phyloP scores from a whole-genome alignment of 2,797 vertebrate species.

The Pseudopleuronectes americanus region DNA sequence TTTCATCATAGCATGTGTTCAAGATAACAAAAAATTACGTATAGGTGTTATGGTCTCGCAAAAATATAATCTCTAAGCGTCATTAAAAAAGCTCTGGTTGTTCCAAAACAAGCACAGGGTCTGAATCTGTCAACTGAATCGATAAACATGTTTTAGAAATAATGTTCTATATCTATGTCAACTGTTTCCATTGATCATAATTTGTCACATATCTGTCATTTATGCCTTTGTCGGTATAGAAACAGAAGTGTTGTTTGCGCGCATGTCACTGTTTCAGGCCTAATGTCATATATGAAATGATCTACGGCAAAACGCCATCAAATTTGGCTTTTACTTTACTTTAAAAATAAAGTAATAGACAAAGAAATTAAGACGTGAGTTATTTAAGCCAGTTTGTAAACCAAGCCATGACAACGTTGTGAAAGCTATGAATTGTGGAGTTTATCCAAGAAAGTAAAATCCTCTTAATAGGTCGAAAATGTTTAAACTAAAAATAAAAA shows the following conservation, averaged over 20 bases:
- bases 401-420: neutral
- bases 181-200: too few species aligned
- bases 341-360: neutral
- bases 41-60: neutral
- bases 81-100: too few species aligned
- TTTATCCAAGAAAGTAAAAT: too few species aligned
- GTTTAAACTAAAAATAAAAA: neutral
- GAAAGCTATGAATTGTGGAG: too few species aligned
- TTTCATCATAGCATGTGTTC: neutral
- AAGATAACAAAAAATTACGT: neutral
- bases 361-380: slow-evolving; percentile 19
- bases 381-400: slow-evolving; percentile 9
- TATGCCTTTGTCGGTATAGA: neutral
- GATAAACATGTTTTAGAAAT: too few species aligned
- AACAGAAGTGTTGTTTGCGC: slow-evolving; percentile 11
- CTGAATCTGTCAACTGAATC: too few species aligned
- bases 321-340: neutral
- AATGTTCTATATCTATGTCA: too few species aligned
- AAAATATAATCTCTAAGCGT: neutral
- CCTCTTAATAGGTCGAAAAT: too few species aligned
- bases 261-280: slow-evolving; percentile 48
- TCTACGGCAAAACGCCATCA: neutral
- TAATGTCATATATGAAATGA: slow-evolving; percentile 4
- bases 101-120: too few species aligned
- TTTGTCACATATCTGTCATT: too few species aligned